Base-by-base conservation (phyloP, 2,888 invertebrate genomes). In the Pandemis corylana region DNA sequence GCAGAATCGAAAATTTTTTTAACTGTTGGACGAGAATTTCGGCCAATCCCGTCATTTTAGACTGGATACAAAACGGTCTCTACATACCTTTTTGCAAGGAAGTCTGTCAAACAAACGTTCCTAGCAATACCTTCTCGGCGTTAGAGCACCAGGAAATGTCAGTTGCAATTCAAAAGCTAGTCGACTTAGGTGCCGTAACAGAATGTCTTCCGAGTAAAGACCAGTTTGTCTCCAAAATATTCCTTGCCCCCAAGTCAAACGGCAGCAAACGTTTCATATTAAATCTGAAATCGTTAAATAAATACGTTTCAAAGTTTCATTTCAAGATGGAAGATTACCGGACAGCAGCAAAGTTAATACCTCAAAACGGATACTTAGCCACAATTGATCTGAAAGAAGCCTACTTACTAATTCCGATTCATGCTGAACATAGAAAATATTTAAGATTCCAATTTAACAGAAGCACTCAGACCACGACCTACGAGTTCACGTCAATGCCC, bases 301-400 rank as follows among this genome's bases (percentile, higher is more conserved):
- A 51, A n/a, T 51, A n/a, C n/a, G 28, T 66, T 36, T 36, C 10
- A 5, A 49, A 15, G 13, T 51, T 1, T 20, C 66, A 66, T 51
- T 66, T 66, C 9, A 66, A 66, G n/a, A 66, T 66, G 66, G 66
- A 66, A 36, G 66, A 66, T 36, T n/a, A 51, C 28, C 7, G 66
- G 7, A 66, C 66, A 13, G 66, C 46, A 2, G 42, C 36, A 5
- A 66, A 66, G 15, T 5, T 66, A 12, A 20, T 66, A 9, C 66
- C 66, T 28, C 7, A 66, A 4, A 5, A 15, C 2, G 51, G 51
- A 5, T 51, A n/a, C 1, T n/a, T 51, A 5, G 51, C 51, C 13
- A 51, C 51, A n/a, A 7, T 51, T 5, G 49, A 51, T 15, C 10
- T 51, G 51, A 49, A 49, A 67, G 53, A 53, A 53, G 67, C 67